These are phyloP conservation scores for Coleophora flavipennella DNA, from an alignment of 2,888 invertebrate species.

Conservation along the genomic window DNA sequence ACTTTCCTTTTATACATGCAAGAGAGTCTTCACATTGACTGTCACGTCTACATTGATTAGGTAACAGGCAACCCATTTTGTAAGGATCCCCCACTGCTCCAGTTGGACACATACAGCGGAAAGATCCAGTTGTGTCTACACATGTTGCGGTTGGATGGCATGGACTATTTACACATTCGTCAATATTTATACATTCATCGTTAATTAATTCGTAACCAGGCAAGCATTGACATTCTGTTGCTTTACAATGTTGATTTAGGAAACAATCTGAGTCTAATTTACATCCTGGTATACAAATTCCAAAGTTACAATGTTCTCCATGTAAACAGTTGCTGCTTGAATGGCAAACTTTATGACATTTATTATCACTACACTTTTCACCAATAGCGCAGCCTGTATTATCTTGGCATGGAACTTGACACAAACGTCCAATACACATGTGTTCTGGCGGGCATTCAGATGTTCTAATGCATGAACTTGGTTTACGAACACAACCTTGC, in stretches of 20 bases:
- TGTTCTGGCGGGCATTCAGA: constrained; percentile 84
- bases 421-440: constrained; percentile 83
- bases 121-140: constrained; percentile 85
- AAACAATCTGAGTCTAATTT: constrained; percentile 86
- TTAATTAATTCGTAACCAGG: constrained; percentile 82
- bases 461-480: constrained; percentile 77
- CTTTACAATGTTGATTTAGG: constrained; percentile 82
- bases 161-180: constrained; percentile 85
- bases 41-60: constrained; percentile 83
- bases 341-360: constrained; percentile 90
- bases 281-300: constrained; percentile 88
- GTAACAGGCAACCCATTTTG: constrained; percentile 78
- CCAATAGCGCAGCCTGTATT: constrained; percentile 85
- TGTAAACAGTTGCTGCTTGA: constrained; percentile 91
- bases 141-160: constrained; percentile 88
- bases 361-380: constrained; percentile 84
- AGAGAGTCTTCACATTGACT: constrained; percentile 83
- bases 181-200: constrained; percentile 84
- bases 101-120: constrained; percentile 83
- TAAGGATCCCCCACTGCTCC: constrained; percentile 84
- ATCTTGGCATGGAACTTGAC: constrained; percentile 84
- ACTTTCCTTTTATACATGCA: constrained; percentile 82
- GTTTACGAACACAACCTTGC: constrained; percentile 89
- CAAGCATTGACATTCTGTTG: constrained; percentile 82
- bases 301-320: constrained; percentile 89